phyloP scores from a whole-genome alignment of 1,140 invertebrate species.

The Ericerus pela region DNA sequence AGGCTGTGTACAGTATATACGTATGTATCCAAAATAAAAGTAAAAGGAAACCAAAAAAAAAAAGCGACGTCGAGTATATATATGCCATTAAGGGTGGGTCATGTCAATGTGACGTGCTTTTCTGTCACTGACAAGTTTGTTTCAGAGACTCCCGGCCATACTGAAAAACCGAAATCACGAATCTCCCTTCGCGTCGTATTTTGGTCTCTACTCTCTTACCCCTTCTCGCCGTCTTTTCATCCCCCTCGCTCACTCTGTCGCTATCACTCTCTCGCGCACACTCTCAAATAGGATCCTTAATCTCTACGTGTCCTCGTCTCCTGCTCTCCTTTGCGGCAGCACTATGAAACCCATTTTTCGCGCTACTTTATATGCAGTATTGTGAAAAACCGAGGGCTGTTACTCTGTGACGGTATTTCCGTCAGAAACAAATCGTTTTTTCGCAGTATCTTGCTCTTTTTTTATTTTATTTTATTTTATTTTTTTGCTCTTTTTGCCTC shows the following conservation, averaged over 20 bases:
- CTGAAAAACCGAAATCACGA: slow-evolving; percentile 5
- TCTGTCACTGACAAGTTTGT: slow-evolving; percentile 12
- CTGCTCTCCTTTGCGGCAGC: background rate
- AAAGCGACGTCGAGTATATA: slow-evolving; percentile 4
- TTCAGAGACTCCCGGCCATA: slow-evolving; percentile 6
- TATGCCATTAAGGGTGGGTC: slow-evolving; percentile 10
- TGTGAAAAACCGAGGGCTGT: slow-evolving; percentile 9
- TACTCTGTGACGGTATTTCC: slow-evolving; percentile 2
- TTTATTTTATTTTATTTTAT: background rate
- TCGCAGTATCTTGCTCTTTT: slow-evolving; percentile 2
- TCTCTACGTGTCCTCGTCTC: too few relatives aligned
- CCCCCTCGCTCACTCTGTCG: too few relatives aligned
- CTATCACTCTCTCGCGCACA: too few relatives aligned
- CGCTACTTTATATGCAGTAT: slow-evolving; percentile 10
- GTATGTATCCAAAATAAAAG: too few relatives aligned
- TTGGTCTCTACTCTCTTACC: background rate
- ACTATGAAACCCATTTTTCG: background rate
- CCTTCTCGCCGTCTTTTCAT: too few relatives aligned
- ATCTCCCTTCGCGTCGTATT: background rate
- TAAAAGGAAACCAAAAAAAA: background rate
- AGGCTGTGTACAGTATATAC: too few relatives aligned
- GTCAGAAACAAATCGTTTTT: slow-evolving; percentile 8
- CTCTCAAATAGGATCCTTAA: too few relatives aligned
- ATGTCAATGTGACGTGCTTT: slow-evolving; percentile 11
- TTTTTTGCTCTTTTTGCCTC: background rate